Evolutionary conservation across 2,113 vertebrate genomes (phyloP).

Genomic region (Circaetus gallicus): DNA sequence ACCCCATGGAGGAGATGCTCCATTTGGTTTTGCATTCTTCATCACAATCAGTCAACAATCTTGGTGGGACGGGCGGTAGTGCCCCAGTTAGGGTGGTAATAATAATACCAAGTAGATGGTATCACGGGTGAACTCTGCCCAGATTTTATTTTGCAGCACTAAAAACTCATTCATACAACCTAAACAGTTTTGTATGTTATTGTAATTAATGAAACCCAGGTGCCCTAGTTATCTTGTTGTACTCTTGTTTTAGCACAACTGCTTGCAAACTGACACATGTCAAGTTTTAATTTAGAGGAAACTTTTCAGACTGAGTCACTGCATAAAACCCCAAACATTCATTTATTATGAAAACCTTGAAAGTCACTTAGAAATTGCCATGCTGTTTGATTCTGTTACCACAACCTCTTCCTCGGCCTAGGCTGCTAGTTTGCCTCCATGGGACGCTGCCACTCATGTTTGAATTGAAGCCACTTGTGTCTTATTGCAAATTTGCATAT

Average conservation of each 20-base stretch:
- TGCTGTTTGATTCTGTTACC: slow-evolving; percentile 6
- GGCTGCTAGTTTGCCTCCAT: slow-evolving; percentile 33
- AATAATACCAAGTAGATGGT: neutral
- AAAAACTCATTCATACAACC: neutral
- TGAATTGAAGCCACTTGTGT: slow-evolving; percentile 59
- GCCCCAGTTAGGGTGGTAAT: neutral
- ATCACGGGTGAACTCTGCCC: neutral
- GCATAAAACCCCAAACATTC: neutral
- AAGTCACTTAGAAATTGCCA: slow-evolving; percentile 40
- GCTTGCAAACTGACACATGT: slow-evolving; percentile 11
- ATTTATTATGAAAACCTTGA: slow-evolving; percentile 43
- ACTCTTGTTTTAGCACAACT: neutral
- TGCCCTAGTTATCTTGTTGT: slow-evolving; percentile 16
- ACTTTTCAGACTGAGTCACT: slow-evolving; percentile 39
- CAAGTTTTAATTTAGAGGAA: slow-evolving; percentile 47
- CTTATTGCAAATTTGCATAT: slow-evolving; percentile 60
- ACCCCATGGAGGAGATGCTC: neutral
- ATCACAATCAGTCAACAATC: neutral
- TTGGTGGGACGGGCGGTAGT: neutral
- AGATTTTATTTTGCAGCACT: neutral
- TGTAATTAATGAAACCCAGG: slow-evolving; percentile 40
- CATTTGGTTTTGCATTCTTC: neutral
- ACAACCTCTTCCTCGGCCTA: neutral
- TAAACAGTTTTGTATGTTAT: slow-evolving; percentile 6
- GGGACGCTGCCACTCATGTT: slow-evolving; percentile 32